Conservation (phyloP, 2,888 invertebrate genomes). For the Harpagoxenus sublaevis region DNA sequence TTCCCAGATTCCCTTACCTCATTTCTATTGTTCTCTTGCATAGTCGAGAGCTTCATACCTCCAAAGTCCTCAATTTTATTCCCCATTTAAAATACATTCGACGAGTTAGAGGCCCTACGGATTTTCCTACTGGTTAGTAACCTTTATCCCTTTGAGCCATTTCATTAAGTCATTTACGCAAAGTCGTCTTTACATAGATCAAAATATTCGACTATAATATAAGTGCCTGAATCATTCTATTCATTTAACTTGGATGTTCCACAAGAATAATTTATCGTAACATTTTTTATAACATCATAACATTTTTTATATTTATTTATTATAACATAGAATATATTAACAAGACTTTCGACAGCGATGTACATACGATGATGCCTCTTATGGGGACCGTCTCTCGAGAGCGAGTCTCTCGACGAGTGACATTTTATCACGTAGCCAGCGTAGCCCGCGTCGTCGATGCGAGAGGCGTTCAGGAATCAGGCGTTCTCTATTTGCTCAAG, state of each 20-base stretch:
- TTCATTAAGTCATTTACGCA: not conserved
- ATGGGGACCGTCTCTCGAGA: not conserved
- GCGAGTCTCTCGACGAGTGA: not conserved
- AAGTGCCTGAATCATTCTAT: not conserved
- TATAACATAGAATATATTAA: too few species aligned
- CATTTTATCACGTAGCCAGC: not conserved
- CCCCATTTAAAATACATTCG: not conserved
- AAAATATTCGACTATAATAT: not conserved
- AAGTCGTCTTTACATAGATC: not conserved
- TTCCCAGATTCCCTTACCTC: constrained; percentile 81
- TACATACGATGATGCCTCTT: not conserved
- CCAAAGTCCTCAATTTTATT: constrained; percentile 53
- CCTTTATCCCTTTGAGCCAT: not conserved
- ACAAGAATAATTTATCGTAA: too few species aligned
- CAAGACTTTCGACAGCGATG: not conserved
- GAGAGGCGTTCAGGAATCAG: not conserved
- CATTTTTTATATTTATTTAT: too few species aligned
- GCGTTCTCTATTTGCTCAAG: not conserved
- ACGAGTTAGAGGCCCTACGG: not conserved
- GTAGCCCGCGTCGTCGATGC: too few species aligned
- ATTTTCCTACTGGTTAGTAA: not conserved
- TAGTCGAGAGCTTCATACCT: constrained; percentile 80
- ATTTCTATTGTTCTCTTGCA: constrained; percentile 79
- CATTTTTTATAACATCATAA: too few species aligned
- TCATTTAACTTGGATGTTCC: too few species aligned